phyloP scores from a whole-genome alignment of 2,888 invertebrate genomes.

The Ennomos erosarius region DNA sequence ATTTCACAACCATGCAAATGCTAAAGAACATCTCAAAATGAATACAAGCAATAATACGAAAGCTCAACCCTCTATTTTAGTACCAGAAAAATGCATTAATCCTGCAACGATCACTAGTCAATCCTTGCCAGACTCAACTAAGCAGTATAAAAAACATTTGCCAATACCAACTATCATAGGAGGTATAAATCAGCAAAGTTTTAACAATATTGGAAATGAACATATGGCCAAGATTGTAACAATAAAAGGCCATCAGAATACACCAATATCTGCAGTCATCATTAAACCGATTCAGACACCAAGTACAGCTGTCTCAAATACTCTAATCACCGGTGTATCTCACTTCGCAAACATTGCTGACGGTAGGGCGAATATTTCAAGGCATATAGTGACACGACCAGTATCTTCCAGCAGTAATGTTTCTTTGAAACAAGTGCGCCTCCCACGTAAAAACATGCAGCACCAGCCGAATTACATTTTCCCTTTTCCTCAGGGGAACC shows the following conservation, averaged over 20 bases:
- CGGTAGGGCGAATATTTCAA: background rate
- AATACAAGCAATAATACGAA: background rate
- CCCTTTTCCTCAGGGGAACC: background rate
- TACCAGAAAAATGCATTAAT: background rate
- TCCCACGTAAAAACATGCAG: background rate
- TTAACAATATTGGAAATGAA: background rate
- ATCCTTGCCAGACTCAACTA: no score
- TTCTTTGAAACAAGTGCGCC: background rate
- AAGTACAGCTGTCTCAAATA: background rate
- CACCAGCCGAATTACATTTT: background rate
- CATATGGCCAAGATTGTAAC: background rate
- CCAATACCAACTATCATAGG: slow-evolving; percentile 1
- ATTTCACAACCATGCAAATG: background rate
- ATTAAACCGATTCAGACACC: background rate
- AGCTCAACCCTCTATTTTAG: background rate
- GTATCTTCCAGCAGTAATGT: background rate
- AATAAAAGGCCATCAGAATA: background rate
- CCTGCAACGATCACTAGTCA: background rate
- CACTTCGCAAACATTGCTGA: background rate
- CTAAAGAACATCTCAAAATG: background rate
- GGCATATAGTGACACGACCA: background rate
- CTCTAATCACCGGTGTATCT: background rate
- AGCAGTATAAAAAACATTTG: background rate
- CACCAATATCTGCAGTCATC: slow-evolving; percentile 1
- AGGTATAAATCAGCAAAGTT: background rate